Conservation (phyloP, 2,797 vertebrate species). For the Clamator glandarius region DNA sequence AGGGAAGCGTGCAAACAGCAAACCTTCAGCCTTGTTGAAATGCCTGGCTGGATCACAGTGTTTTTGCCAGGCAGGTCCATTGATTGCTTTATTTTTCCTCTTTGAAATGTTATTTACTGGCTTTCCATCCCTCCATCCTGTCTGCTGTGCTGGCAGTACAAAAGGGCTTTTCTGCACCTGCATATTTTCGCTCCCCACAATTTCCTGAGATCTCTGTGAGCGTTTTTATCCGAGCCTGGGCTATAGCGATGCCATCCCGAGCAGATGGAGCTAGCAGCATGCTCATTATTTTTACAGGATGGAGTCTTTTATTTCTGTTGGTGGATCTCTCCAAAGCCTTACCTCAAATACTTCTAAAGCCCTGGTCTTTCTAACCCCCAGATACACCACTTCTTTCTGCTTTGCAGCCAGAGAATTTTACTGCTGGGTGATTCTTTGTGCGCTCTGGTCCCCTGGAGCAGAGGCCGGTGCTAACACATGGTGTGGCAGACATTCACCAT, state of each 20-base stretch:
- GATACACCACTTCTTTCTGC: not conserved
- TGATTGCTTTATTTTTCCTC: not conserved
- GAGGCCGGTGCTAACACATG: slow-evolving; percentile 15
- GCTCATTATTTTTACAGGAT: not conserved
- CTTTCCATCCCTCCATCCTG: not conserved
- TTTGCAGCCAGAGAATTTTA: not conserved
- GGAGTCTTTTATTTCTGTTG: not conserved
- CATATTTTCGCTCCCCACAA: slow-evolving; percentile 17
- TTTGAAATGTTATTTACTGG: not conserved
- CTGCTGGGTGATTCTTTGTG: slow-evolving; percentile 18
- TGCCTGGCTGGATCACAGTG: not conserved
- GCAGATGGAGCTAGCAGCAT: not conserved
- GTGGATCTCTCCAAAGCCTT: not conserved
- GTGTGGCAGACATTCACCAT: slow-evolving; percentile 37
- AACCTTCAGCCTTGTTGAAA: not conserved
- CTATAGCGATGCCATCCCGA: not conserved
- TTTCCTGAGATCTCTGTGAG: slow-evolving; percentile 40
- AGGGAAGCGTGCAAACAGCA: not conserved
- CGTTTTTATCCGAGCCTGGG: slow-evolving; percentile 41
- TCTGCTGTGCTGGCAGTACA: not conserved
- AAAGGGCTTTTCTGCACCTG: slow-evolving; percentile 48
- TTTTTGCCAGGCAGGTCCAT: not conserved
- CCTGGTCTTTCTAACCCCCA: not conserved
- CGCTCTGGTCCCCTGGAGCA: not conserved
- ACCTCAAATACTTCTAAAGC: not conserved